A percentile compares a stretch with the other conserved stretches of the same genome.
Evolutionary conservation across 2,113 vertebrate genomes (phyloP).

Genomic region (Chlorodrepanis virens): DNA sequence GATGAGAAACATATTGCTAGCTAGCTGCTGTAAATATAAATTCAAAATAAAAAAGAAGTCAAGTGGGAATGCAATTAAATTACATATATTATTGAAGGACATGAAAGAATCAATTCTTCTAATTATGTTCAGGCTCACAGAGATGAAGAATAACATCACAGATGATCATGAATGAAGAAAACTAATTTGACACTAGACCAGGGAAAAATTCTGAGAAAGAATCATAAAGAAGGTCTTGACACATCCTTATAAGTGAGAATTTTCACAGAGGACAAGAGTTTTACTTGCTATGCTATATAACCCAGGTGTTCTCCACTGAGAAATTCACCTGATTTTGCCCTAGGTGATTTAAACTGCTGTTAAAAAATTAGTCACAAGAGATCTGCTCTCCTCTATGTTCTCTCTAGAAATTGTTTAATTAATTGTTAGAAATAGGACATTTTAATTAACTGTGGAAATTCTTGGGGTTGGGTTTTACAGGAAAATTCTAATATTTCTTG

Average conservation of each 20-base stretch:
- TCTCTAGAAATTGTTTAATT: neutral
- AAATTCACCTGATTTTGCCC: neutral
- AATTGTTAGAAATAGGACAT: neutral
- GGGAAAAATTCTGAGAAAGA: neutral
- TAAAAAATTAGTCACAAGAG: neutral
- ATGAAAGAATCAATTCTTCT: neutral
- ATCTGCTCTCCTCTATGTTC: neutral
- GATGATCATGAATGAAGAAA: neutral
- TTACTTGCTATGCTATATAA: neutral
- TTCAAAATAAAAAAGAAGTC: neutral
- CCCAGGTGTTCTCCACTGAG: neutral
- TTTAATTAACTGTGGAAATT: constrained; percentile 5
- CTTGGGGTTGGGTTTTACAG: neutral
- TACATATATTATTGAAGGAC: neutral
- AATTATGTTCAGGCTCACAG: neutral
- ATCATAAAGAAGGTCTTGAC: neutral
- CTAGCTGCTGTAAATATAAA: neutral
- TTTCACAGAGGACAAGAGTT: neutral
- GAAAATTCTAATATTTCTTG: neutral
- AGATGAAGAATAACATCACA: neutral
- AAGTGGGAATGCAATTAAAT: neutral
- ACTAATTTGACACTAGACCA: neutral
- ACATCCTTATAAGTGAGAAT: neutral
- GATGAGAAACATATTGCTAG: neutral
- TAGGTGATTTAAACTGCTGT: neutral